Base-by-base conservation (phyloP, 2,113 vertebrate genomes). In the Pycnonotus jocosus region DNA sequence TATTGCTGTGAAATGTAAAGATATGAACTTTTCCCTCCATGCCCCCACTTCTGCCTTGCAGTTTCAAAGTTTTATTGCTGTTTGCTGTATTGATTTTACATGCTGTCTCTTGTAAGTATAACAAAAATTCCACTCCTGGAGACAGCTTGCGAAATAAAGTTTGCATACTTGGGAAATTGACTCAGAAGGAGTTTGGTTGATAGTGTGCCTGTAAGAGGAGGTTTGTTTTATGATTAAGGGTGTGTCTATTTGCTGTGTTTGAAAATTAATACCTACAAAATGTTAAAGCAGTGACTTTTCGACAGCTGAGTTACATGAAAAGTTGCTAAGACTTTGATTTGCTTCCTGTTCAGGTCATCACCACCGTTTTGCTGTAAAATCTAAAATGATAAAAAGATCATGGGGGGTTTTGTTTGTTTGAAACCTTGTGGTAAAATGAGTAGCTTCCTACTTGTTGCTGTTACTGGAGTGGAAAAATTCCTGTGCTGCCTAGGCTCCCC, bases 201-300 rank as follows among this genome's bases (percentile, higher is more conserved):
- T 95, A 93, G 51, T 30, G 19, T 90, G 87, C 50, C 82, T 94
- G 71, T 77, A 22, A 72, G 68, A 84, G 14, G 27, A 88, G 82
- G 30, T 84, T 88, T 92, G 47, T 44, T 96, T 92, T 88, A 37
- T 69, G 80, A 64, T 93, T 92, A 83, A 92, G 80, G 86, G 88
- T 60, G 92, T 88, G 88, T 53, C 53, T 81, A 1, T 95, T 95
- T 95, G 76, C 88, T 50, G 18, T 92, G 42, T 88, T 93, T 81
- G 76, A 92, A 92, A 88, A 94, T 78, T 68, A 92, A 86, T 74
- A 79, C 57, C 20, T 47, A 64, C 45, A 60, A 93, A 95, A 53
- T 81, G n/a, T 90, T 82, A 68, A 92, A 94, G 68, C 47, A 22
- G 35, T 88, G 57, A 51, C n/a, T 87, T 91, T 71, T 79, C 47